Evolutionary conservation across 2,113 vertebrate species (phyloP).

Genomic region (human): DNA sequence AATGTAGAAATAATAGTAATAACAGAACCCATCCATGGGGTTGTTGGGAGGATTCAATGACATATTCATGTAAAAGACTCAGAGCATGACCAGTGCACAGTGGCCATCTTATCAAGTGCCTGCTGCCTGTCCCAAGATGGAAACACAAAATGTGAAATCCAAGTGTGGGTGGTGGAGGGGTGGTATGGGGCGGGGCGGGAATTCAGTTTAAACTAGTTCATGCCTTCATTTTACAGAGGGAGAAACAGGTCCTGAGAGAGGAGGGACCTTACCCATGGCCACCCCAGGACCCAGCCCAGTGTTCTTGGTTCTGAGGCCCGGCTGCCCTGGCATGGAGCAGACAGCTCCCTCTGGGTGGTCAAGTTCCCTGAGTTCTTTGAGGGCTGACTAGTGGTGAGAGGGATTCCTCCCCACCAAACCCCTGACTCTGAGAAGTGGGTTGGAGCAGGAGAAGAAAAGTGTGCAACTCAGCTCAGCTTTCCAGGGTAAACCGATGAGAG

Average conservation of each 20-base stretch:
- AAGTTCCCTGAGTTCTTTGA: neutral
- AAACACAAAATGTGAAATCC: neutral
- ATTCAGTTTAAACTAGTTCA: neutral
- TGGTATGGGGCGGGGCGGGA: neutral
- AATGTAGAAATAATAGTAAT: neutral
- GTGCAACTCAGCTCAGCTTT: rapidly evolving
- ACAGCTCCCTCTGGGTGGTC: neutral
- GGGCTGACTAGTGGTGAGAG: neutral
- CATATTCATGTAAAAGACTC: neutral
- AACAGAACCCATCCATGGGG: neutral
- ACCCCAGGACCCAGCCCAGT: neutral
- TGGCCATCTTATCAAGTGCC: neutral
- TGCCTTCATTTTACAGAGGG: neutral
- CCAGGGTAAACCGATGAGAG: neutral
- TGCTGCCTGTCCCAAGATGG: neutral
- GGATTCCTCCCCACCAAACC: neutral
- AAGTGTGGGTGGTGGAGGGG: neutral
- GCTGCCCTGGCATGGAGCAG: too few species aligned
- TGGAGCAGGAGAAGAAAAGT: neutral
- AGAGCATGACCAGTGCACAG: neutral
- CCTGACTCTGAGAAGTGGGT: neutral
- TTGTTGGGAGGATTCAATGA: neutral
- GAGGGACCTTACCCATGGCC: rapidly evolving
- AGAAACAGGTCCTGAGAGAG: neutral
- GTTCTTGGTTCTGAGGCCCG: neutral